Evolutionary conservation across 2,113 vertebrate species (phyloP).

Genomic region (Ginglymostoma cirratum): DNA sequence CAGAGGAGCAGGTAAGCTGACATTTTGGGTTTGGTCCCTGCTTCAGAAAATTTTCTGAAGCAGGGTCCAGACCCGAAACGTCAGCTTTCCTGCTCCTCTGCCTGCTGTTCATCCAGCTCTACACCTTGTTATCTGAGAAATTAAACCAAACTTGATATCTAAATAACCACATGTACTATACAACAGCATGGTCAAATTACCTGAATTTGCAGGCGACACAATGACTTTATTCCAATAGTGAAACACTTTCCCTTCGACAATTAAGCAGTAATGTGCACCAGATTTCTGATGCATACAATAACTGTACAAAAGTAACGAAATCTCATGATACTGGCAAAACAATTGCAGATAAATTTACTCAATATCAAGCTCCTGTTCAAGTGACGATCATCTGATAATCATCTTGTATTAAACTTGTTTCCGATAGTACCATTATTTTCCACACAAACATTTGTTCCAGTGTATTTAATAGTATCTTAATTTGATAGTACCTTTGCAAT

Average conservation of each 20-base stretch:
- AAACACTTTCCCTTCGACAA: background rate
- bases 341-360: background rate
- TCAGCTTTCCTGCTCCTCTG: no score
- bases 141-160: background rate
- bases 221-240: background rate
- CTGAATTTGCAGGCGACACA: background rate
- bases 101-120: no score
- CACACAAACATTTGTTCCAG: conserved; percentile 6
- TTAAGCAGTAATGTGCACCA: background rate
- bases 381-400: background rate
- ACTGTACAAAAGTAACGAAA: background rate
- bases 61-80: no score
- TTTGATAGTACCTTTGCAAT: background rate
- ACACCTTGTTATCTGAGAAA: no score
- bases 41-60: no score
- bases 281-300: background rate
- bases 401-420: background rate
- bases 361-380: background rate
- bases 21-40: no score
- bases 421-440: background rate
- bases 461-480: conserved; percentile 6
- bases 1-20: no score
- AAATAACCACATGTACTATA: background rate
- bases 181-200: background rate
- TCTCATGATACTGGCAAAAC: background rate